Evolutionary conservation across 1,140 invertebrate genomes (phyloP), one percentile per base, ranked within the genome.

Genomic region (Drosophila saltans): DNA sequence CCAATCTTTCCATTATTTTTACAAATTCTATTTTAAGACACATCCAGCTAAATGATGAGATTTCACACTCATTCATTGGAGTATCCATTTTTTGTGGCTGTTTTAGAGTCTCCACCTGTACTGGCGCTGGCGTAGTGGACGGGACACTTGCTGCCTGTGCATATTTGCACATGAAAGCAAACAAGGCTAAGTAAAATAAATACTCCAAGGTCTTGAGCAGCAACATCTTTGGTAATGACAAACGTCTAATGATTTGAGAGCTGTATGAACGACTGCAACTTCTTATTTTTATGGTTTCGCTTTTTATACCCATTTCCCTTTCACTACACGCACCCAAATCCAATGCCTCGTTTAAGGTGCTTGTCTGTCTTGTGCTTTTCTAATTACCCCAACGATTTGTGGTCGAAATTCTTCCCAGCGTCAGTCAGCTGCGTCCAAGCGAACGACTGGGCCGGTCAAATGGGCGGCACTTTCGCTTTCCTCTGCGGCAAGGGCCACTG

Each of bases 11-110:
- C 33, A 97, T 93, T 80, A 96, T 94, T 1, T 95, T 95, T 9
- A 96, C 95, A n/a, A 97, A 94, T 91, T 97, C 96, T 57, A 97
- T 93, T 90, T 97, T 97, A 10, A 97, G 92, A 81, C 96, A 97
- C 33, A 95, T 96, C 6, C 94, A 93, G 92, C 95, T 96, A 77
- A 96, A 96, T 0, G 94, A 93, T 5, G 94, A 95, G 0, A 66
- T 33, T 24, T 93, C 92, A 80, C 96, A 97, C 77, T 96, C 95
- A 21, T 66, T 84, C 8, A 66, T 30, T 56, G 75, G n/a, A 24
- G n/a, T 2, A 30, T 67, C 39, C 24, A 41, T 52, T 26, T 69
- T 80, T 24, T 69, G 69, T 21, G 75, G 69, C 10, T 71, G 73
- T 11, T 39, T 73, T 0, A 81, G 21, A 3, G 80, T 76, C 43